Conservation (phyloP, 2,797 vertebrate species). For the Gymnothorax javanicus region DNA sequence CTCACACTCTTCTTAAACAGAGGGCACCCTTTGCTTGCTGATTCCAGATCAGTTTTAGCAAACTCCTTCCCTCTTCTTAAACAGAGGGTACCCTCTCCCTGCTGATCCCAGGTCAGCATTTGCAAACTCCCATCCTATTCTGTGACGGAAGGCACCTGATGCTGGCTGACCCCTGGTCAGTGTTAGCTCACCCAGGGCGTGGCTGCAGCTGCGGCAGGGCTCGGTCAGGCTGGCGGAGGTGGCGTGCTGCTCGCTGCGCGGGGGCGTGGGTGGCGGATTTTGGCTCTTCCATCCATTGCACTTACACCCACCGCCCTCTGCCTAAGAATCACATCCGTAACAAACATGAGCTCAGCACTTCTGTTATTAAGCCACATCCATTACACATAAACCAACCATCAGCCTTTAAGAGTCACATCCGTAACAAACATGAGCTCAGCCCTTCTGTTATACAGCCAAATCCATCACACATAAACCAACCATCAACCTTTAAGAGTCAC, state of each 20-base stretch:
- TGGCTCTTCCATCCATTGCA: slow-evolving; percentile 99
- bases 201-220: slow-evolving; percentile 93
- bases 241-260: slow-evolving; percentile 87
- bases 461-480: no score
- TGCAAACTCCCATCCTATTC: not conserved
- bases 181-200: slow-evolving; percentile 81
- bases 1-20: no score
- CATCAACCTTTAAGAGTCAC: no score
- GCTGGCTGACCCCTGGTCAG: not conserved
- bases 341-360: not conserved
- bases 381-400: no score
- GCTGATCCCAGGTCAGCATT: not conserved
- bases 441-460: no score
- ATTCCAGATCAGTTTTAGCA: not conserved
- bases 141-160: not conserved
- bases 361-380: no score
- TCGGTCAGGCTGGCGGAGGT: slow-evolving; percentile 83
- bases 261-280: slow-evolving; percentile 92
- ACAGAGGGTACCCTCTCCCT: no score
- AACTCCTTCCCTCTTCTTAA: not conserved
- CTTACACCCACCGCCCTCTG: slow-evolving; percentile 95
- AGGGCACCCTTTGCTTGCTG: no score
- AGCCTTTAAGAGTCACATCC: no score
- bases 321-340: slow-evolving; percentile 66
- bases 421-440: no score